Evolutionary conservation across 2,113 vertebrate genomes (phyloP), one percentile per base, ranked within the genome.

Genomic region (Plectropomus leopardus): DNA sequence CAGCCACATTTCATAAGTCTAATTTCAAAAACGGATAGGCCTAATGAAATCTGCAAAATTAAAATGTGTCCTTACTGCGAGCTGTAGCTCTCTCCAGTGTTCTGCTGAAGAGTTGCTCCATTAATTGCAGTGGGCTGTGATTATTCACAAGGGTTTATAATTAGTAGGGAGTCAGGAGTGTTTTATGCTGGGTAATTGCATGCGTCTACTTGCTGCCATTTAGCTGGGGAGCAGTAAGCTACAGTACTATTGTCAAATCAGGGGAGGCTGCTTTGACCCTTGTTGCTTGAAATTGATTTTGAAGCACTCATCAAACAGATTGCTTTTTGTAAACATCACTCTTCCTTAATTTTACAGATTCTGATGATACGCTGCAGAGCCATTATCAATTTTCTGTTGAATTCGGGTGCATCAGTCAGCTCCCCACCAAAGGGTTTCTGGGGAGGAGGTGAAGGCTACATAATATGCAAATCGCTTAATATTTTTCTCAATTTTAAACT

Each of bases 61-160:
- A 86, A 80, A 88, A 85, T 68, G 80, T 73, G 84, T 77, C 47
- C 47, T 71, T 65, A 28, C 51, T 24, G 61, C 61, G 60, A 78
- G 88, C 83, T 57, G 82, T 50, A 82, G 75, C 76, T 77, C 66
- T 90, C 59, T 72, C 58, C 75, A 66, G 61, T 76, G 72, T 89
- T 64, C 59, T 65, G 59, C 77, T 82, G 80, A 88, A 86, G 89
- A 86, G 88, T 87, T 80, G 76, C 82, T 75, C 87, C 80, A 93
- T 93, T 91, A 93, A 92, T 94, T 92, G 88, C 86, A 80, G 76
- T 42, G 66, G 75, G 72, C 90, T 91, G 90, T 93, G 90, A 93
- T 94, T 94, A 94, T 93, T 94, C 92, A 93, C 92, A 70, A 82
- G 86, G 79, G 91, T 85, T 92, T 88, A 88, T 93, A 93, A 94